These are phyloP conservation scores for Myrmecobius fasciatus DNA, from an alignment of 2,113 vertebrate genomes.

Conservation along the genomic window DNA sequence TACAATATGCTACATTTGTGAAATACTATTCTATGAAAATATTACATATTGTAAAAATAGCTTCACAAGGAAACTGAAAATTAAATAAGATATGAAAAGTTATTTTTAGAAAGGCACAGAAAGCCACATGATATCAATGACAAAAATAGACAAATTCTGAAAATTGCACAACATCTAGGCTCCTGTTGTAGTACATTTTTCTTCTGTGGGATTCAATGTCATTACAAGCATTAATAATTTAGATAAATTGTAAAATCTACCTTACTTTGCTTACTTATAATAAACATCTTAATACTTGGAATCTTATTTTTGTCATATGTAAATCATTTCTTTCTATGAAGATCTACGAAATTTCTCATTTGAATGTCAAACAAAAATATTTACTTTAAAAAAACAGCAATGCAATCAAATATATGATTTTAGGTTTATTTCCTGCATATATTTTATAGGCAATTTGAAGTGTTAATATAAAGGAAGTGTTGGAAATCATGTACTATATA, in stretches of 20 bases:
- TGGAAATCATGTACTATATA: neutral
- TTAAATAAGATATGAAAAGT: neutral
- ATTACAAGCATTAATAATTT: neutral
- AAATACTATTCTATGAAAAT: neutral
- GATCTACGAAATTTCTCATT: neutral
- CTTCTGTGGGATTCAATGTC: neutral
- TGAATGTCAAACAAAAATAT: neutral
- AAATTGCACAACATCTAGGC: neutral
- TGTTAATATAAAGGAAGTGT: neutral
- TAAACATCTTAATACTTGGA: neutral
- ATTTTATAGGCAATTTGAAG: neutral
- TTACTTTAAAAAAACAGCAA: neutral
- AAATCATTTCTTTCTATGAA: neutral
- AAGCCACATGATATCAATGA: neutral
- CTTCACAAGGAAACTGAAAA: neutral
- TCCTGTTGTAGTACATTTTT: neutral
- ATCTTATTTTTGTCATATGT: neutral
- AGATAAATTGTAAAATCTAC: neutral
- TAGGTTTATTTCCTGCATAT: neutral
- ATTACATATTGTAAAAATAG: neutral
- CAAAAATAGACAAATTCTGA: neutral
- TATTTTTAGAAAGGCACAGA: neutral
- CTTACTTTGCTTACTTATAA: neutral
- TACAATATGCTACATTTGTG: neutral
- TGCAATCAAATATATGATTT: neutral